Evolutionary conservation across 2,797 vertebrate species (phyloP), one percentile per base, ranked within the genome.

Genomic region (Eutrigla gurnardus): DNA sequence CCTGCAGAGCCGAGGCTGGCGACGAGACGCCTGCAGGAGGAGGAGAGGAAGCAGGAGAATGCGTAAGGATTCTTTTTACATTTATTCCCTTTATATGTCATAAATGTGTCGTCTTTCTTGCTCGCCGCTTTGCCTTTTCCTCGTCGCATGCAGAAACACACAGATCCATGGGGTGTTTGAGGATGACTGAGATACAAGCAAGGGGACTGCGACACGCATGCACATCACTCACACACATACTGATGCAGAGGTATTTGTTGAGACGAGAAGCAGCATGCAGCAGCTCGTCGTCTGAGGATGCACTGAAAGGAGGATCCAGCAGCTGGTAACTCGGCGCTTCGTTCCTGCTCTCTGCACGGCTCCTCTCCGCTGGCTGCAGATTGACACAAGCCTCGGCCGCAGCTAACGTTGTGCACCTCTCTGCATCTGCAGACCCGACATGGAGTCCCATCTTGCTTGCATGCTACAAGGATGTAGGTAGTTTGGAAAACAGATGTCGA

Each of bases 1-100:
- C 93, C 94, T 93, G 95, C 93, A 73, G 94, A 92, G 93, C 91
- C 35, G 92, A 93, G 79, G 83, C 93, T 89, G 92, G 89, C 87
- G 84, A 88, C 75, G 86, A 95, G 90, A 88, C 90, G 84, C 82
- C 88, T 13, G 85, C 91, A 68, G 81, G 86, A 80, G 84, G 86
- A 82, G 50, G 79, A 84, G 90, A 88, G 86, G 91, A 93, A 84
- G 69, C 93, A 71, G 86, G 89, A 91, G 93, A 92, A 93, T 95
- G 93, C 46, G 95, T 96, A 95, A 97, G 95, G 80, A 90, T 47
- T 78, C 35, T 82, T 70, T 69, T 71, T 42, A 3, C 8, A 5
- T 82, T 76, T 42, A 8, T 60, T 25, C 40, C 18, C 7, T 65
- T 39, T 37, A 17, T 43, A 2, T 69, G 50, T 69, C 12, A 61